Evolutionary conservation across 2,797 vertebrate species (phyloP), one percentile per base, ranked within the genome.

Genomic region (Simalia tracyae): DNA sequence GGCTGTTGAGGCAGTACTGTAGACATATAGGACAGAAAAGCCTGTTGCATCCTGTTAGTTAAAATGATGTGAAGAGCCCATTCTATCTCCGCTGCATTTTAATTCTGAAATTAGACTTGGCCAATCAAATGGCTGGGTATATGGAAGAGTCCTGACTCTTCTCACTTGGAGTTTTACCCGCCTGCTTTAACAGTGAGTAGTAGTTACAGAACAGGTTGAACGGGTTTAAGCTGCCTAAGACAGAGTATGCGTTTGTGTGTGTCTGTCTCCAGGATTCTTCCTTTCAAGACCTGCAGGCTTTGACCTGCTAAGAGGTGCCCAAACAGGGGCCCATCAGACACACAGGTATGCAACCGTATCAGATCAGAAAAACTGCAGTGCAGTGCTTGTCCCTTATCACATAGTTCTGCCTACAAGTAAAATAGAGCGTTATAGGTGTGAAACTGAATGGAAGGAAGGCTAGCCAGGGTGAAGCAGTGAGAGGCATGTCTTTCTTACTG

Each of bases 261-360:
- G 50, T 86, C 92, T 59, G 93, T 54, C 93, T 92, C 87, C 84
- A 24, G 68, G 93, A 94, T 95, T 95, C 96, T 93, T 95, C 93
- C 94, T 96, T 94, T 95, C 94, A 91, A 94, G 94, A 97, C 97
- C 97, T 98, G 97, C 97, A 98, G 98, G 98, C 98, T 98, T 98
- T 98, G 97, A 98, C 98, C 97, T 98, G 98, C 97, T 96, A 96
- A 93, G 95, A 96, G 97, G 94, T 98, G 98, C 97, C 97, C 97
- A 97, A 97, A 97, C 98, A 97, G 94, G 95, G 97, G 96, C 96
- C 97, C 96, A 97, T 97, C 97, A 97, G 97, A 97, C 97, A 96
- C 95, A 92, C 86, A 95, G 95, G 94, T 95, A 97, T 94, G 93
- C 94, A 91, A 93, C 92, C 94, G 96, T 95, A 31, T 96, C 96